Base-by-base conservation (phyloP, 2,113 vertebrate species). In the Theristicus caerulescens region DNA sequence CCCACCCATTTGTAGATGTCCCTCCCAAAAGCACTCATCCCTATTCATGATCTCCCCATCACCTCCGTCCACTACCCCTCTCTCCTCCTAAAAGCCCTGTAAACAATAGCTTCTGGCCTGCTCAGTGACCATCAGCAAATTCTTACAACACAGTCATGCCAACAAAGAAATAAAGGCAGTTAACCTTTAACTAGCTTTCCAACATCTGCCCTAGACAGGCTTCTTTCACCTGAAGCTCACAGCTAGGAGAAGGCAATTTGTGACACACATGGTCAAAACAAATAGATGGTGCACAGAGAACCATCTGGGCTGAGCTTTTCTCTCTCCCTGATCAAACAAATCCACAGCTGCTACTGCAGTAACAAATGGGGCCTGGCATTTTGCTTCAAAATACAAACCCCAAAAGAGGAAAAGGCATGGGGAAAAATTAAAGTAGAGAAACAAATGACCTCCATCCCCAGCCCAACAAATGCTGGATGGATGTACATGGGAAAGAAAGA, bases 221-320 rank as follows among this genome's bases (percentile, higher is more conserved):
- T 90, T 47, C 81, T 85, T 79, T 36, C 90, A 92, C 96, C 95
- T 90, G 76, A 38, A 92, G 22, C 92, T 84, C 4, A 0, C 38
- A 52, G 46, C 58, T 54, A 59, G 54, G 80, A 76, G 27, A 93
- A 74, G 44, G 91, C 87, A 59, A 52, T 90, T 59, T 73, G 84
- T 88, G 90, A 66, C 81, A 92, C 14, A 21, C 46, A 19, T 11
- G 55, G 67, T 57, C 86, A 93, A 73, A 96, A 86, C 86, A 97
- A 95, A 95, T 89, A 96, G 59, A 81, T 13, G 14, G 72, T 38
- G 70, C 84, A 52, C 13, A 61, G 70, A 77, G 47, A 90, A 64
- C 94, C 95, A 96, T 96, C 95, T 97, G 96, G 94, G 54, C 71
- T 86, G 72, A 93, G 84, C 78, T 92, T 40, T 91, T 54, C 78